Base-by-base conservation (phyloP, 2,888 invertebrate species). In the Dynastes maya region DNA sequence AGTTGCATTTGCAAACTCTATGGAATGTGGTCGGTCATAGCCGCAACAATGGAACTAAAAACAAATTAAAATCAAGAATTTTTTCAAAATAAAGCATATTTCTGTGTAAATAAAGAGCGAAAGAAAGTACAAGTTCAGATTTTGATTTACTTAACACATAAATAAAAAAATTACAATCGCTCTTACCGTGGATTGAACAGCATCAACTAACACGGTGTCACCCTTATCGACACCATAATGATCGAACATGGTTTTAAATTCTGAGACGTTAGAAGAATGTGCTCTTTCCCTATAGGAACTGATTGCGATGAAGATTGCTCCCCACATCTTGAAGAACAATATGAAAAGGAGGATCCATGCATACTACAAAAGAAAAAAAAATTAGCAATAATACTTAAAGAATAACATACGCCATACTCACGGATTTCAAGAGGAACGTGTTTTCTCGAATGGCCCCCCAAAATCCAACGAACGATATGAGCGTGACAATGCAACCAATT, bases 321-420 rank as follows among this genome's bases (percentile, higher is more conserved):
- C 45, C 45, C 40, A 61, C 61, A 74, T 74, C 32, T 74, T 61
- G 40, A 74, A 61, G 61, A 61, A 74, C 16, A 74, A 6, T 9
- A 74, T 61, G 37, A 74, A 45, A 5, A 74, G 29, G 22, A 74
- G 37, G 5, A 61, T 27, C 61, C 72, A 61, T 6, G 27, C 72
- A n/a, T 74, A 74, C 72, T 74, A 45, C 4, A 74, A 74, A 61
- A 58, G 8, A 45, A 61, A 5, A 51, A 16, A 9, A 0, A 49
- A n/a, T 40, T 67, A 0, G 5, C 4, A 1, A 5, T 6, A 49
- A 67, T 27, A 49, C 0, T 63, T 29, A 11, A 63, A 11, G 8
- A 13, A 13, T 13, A 29, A 32, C 6, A 8, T 32, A 32, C 13
- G 29, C 2, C 13, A 63, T 51, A 68, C 68, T 68, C 51, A 68